Percentiles rank a stretch among this genome's conserved stretches.
Evolutionary conservation across 1,140 invertebrate species (phyloP).

Genomic region (Diachasmimorpha longicaudata): DNA sequence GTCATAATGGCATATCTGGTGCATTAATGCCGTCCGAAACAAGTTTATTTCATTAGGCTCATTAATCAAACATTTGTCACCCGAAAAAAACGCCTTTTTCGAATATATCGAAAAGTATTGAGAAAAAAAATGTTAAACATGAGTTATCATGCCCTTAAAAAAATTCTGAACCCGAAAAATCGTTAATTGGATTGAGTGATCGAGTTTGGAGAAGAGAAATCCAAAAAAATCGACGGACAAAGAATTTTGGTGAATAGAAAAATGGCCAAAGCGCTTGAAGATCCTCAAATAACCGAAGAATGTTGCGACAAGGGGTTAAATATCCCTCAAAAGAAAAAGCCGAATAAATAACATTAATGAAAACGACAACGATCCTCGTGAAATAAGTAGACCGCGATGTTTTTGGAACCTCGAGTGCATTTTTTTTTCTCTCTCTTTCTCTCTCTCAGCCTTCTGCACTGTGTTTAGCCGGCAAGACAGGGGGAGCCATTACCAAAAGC

Average conservation of each 20-base stretch:
- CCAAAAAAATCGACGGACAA: no score
- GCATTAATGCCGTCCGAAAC: background rate
- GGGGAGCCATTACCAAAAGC: constrained; percentile 32
- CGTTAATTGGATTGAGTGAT: no score
- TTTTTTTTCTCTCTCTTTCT: no score
- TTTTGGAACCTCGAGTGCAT: background rate
- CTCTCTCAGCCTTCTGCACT: constrained; percentile 12
- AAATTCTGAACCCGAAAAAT: no score
- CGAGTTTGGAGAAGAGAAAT: no score
- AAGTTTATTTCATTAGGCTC: background rate
- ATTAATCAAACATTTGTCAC: background rate
- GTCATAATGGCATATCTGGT: background rate
- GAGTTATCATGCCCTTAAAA: no score
- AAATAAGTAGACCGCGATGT: background rate
- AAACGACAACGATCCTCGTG: background rate
- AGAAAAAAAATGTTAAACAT: background rate
- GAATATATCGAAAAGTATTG: no score
- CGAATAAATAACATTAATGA: background rate
- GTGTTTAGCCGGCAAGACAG: constrained; percentile 9
- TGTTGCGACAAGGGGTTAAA: background rate
- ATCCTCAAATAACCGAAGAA: no score
- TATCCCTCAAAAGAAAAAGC: background rate
- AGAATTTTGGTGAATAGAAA: no score
- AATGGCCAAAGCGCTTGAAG: no score
- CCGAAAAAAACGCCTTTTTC: background rate